These are phyloP conservation scores for Rattus rattus DNA, from an alignment of 2,113 vertebrate species.

Conservation along the genomic window DNA sequence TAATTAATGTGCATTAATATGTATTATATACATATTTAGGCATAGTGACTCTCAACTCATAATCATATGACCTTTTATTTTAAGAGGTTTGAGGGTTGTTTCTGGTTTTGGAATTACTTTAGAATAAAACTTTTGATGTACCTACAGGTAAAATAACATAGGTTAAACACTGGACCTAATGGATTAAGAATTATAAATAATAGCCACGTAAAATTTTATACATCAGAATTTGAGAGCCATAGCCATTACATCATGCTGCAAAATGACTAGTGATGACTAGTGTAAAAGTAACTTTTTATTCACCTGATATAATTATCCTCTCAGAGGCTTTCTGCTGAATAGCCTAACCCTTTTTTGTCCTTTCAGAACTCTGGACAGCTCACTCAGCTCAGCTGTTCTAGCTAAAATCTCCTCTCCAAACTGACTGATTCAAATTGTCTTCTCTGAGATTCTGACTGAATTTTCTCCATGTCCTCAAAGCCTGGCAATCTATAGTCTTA, in stretches of 20 bases:
- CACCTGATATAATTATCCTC: too few relatives aligned
- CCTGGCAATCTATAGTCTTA: too few relatives aligned
- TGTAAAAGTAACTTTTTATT: too few relatives aligned
- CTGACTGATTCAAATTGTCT: too few relatives aligned
- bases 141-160: neutral
- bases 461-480: too few relatives aligned
- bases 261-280: neutral
- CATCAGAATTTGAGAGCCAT: neutral
- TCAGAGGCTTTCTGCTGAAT: too few relatives aligned
- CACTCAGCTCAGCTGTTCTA: too few relatives aligned
- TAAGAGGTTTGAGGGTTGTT: neutral
- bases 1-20: too few relatives aligned
- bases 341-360: too few relatives aligned
- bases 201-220: neutral
- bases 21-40: neutral
- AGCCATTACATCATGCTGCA: neutral
- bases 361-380: too few relatives aligned
- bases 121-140: neutral
- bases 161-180: neutral
- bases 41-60: neutral
- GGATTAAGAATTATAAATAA: neutral
- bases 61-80: neutral
- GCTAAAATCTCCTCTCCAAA: too few relatives aligned
- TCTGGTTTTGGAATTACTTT: neutral
- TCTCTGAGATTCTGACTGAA: too few relatives aligned